Percentiles rank a stretch among this genome's conserved stretches.
Evolutionary conservation across 2,888 invertebrate genomes (phyloP).

Genomic region (Lasioglossum morio): DNA sequence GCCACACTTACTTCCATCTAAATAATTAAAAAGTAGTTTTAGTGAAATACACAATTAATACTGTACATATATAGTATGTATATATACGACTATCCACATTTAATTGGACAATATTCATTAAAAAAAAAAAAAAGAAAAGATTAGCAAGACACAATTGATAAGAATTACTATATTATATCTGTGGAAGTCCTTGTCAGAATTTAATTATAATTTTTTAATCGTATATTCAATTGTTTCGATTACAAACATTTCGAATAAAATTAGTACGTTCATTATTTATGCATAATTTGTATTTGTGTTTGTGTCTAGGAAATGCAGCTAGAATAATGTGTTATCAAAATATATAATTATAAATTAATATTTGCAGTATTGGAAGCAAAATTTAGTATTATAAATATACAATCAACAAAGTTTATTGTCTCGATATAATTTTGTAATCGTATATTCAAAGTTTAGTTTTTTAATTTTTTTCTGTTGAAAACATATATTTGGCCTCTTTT

Average conservation of each 20-base stretch:
- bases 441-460: conserved; percentile 13
- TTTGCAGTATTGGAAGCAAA: conserved; percentile 20
- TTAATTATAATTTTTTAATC: conserved; percentile 2
- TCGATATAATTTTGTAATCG: conserved; percentile 5
- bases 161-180: background rate
- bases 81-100: conserved; percentile 10
- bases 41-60: conserved; percentile 20
- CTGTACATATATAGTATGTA: background rate
- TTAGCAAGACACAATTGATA: conserved; percentile 10
- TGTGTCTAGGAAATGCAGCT: background rate
- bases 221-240: background rate
- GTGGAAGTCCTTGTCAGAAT: background rate
- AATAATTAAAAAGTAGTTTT: background rate
- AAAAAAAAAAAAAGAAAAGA: background rate
- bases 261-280: no score
- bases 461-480: background rate
- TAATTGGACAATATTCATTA: conserved; percentile 5
- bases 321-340: conserved; percentile 19
- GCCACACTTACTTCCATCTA: conserved; percentile 15
- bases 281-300: no score
- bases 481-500: background rate
- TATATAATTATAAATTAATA: background rate
- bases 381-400: conserved; percentile 18
- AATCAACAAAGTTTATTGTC: background rate
- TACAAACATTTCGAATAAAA: background rate